Conservation (phyloP, 2,113 vertebrate species). For the Paratilapia polleni region DNA sequence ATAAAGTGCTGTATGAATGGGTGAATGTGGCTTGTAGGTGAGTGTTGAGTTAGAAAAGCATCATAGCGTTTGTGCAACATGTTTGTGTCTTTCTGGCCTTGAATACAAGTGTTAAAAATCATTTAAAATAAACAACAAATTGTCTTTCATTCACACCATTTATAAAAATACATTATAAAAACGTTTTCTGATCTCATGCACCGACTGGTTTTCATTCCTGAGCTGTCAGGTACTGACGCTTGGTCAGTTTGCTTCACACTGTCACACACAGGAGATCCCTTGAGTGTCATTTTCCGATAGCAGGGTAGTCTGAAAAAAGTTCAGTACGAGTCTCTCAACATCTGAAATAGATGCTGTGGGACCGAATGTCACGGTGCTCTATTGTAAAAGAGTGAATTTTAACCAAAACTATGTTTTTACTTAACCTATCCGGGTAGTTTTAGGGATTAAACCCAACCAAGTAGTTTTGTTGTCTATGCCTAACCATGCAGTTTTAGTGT, state of each 20-base stretch:
- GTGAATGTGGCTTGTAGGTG: background rate
- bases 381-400: background rate
- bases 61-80: too few relatives aligned
- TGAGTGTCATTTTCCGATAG: background rate
- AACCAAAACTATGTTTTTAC: background rate
- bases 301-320: background rate
- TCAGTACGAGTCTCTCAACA: background rate
- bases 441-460: background rate
- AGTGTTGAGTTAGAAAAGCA: background rate
- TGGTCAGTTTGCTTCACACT: background rate
- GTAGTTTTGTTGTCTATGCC: background rate
- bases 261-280: too few relatives aligned
- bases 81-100: background rate
- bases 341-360: background rate
- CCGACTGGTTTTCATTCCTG: background rate
- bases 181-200: background rate
- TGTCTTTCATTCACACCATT: too few relatives aligned
- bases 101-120: rapidly evolving
- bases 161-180: background rate
- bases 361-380: background rate
- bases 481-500: background rate
- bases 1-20: background rate
- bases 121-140: background rate
- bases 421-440: background rate
- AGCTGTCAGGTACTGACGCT: background rate